Conservation (phyloP, 1,140 invertebrate species). For the Pseudoatta argentina region DNA sequence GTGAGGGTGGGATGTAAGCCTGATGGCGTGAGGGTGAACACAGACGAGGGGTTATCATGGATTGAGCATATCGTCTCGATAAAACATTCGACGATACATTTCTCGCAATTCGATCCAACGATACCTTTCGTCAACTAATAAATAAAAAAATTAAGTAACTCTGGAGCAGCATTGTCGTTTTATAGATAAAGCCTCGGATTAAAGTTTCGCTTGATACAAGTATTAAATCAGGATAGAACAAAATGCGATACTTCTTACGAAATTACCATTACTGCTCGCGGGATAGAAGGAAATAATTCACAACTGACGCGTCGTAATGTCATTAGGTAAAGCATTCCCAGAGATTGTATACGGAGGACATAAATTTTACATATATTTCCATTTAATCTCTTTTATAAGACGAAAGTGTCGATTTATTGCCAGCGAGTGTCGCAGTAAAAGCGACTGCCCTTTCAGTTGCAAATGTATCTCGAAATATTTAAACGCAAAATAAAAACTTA, state of each 20-base stretch:
- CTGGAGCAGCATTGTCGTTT: background rate
- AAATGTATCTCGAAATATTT: constrained; percentile 19
- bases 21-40: constrained; percentile 64
- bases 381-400: constrained; percentile 52
- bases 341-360: constrained; percentile 49
- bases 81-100: constrained; percentile 68
- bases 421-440: constrained; percentile 7
- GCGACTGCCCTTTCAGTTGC: constrained; percentile 30
- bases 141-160: constrained; percentile 54
- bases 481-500: constrained; percentile 5
- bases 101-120: constrained; percentile 48
- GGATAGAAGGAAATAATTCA: constrained; percentile 39
- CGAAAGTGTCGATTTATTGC: constrained; percentile 56
- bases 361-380: constrained; percentile 61
- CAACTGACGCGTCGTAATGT: constrained; percentile 53
- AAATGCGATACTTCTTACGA: constrained; percentile 25
- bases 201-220: constrained; percentile 25
- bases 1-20: constrained; percentile 65
- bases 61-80: constrained; percentile 53
- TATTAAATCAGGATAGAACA: constrained; percentile 14
- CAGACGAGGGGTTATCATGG: constrained; percentile 62
- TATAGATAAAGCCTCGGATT: background rate
- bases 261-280: constrained; percentile 41
- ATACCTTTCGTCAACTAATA: constrained; percentile 47
- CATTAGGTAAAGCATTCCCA: constrained; percentile 50